Conservation (phyloP, 2,113 vertebrate genomes). For the Cyprinodon brontotheroides region DNA sequence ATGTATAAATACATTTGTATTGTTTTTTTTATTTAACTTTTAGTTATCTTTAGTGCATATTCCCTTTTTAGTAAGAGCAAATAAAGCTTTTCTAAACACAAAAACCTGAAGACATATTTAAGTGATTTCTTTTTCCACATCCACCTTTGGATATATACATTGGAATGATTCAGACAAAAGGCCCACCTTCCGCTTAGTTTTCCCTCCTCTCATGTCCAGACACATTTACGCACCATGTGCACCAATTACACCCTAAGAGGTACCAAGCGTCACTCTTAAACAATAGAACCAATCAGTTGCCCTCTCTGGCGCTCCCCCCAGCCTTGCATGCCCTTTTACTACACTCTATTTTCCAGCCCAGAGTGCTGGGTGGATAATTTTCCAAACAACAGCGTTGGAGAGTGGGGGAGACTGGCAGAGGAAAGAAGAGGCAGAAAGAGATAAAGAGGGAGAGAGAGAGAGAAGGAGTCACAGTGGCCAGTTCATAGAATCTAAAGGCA, state of each 20-base stretch:
- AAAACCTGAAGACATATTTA: slow-evolving; percentile 5
- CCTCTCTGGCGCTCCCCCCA: slow-evolving; percentile 54
- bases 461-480: slow-evolving; percentile 34
- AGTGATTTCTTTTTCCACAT: neutral
- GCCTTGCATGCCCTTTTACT: slow-evolving; percentile 49
- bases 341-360: slow-evolving; percentile 58
- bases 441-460: slow-evolving; percentile 43
- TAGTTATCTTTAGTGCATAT: neutral
- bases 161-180: slow-evolving; percentile 17
- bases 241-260: slow-evolving; percentile 78
- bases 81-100: neutral
- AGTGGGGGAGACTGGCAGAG: slow-evolving; percentile 58
- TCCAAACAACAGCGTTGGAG: slow-evolving; percentile 68
- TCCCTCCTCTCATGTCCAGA: slow-evolving; percentile 63
- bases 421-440: slow-evolving; percentile 47
- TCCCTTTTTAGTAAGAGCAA: slow-evolving; percentile 8
- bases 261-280: slow-evolving; percentile 73
- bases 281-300: slow-evolving; percentile 82
- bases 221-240: slow-evolving; percentile 74
- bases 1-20: neutral
- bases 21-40: neutral
- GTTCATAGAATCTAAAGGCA: slow-evolving; percentile 38
- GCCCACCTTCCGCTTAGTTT: slow-evolving; percentile 50
- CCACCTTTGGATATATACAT: slow-evolving; percentile 26
- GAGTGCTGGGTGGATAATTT: slow-evolving; percentile 75